Conservation (phyloP, 2,113 vertebrate species). For the Embiotoca jacksoni region DNA sequence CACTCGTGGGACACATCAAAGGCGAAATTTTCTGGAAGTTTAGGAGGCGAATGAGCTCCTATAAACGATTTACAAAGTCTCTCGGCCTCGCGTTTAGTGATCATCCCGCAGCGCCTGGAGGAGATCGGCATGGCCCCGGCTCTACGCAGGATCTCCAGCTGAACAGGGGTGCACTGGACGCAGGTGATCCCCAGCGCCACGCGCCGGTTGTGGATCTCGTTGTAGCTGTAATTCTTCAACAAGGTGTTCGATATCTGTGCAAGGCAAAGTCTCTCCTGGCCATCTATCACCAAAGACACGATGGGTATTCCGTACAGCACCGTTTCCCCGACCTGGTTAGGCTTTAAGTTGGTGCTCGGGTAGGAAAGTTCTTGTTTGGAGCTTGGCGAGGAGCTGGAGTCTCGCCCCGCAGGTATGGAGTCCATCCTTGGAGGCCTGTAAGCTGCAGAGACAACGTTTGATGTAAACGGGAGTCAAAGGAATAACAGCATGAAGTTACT, state of each 20-base stretch:
- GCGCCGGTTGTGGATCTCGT: slow-evolving; percentile 94
- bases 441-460: slow-evolving; percentile 52
- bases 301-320: slow-evolving; percentile 96
- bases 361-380: slow-evolving; percentile 94
- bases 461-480: too few relatives aligned
- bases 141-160: slow-evolving; percentile 92
- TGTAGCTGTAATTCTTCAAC: slow-evolving; percentile 93
- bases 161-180: slow-evolving; percentile 93
- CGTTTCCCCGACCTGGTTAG: slow-evolving; percentile 97
- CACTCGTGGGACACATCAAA: slow-evolving; percentile 94
- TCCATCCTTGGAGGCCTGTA: slow-evolving; percentile 90
- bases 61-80: slow-evolving; percentile 93
- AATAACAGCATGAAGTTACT: background rate
- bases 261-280: slow-evolving; percentile 92
- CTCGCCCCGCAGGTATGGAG: slow-evolving; percentile 91
- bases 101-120: slow-evolving; percentile 93
- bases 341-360: slow-evolving; percentile 89
- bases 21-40: slow-evolving; percentile 93
- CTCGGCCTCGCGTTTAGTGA: slow-evolving; percentile 93
- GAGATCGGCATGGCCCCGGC: slow-evolving; percentile 95
- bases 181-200: slow-evolving; percentile 96
- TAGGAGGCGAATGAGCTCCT: slow-evolving; percentile 90
- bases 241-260: slow-evolving; percentile 94
- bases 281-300: slow-evolving; percentile 95
- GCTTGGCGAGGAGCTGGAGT: slow-evolving; percentile 91